Evolutionary conservation across 2,888 invertebrate genomes (phyloP), one percentile per base, ranked within the genome.

Genomic region (Oxyteleia sp.): DNA sequence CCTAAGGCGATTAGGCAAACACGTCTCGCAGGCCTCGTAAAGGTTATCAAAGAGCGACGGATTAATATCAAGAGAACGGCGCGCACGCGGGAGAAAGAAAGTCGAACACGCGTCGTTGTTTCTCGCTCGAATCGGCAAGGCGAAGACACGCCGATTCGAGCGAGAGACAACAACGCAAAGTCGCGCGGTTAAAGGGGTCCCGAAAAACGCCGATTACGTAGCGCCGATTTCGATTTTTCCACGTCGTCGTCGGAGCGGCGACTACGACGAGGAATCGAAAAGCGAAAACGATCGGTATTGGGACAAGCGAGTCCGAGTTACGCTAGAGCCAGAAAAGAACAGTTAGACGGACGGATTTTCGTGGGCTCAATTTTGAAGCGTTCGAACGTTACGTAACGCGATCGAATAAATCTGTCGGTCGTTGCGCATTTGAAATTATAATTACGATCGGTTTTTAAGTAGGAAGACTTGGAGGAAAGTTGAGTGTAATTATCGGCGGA

Each of bases 1-100:
- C 81, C 81, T 69, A 69, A 78, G 78, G 83, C 83, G 74, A 79
- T 83, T 69, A 79, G 74, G 72, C 72, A 72, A 84, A 84, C 84
- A 66, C 72, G 64, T 51, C 68, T 72, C 63, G 53, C 47, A 47
- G n/a, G 53, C 53, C 63, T 66, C 49, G 49, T 78, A 75, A 80
- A 80, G 83, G 83, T 84, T 80, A 80, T 29, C 51, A 64, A 59
- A 66, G 69, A 66, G 57, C 80, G 59, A 55, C 66, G 72, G 80
- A 72, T 72, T 71, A 72, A 79, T 71, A 71, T 71, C 64, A 59
- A 76, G 66, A 76, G 76, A 76, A 76, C 43, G 59, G 68, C 76
- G 35, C 26, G 66, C 43, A n/a, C 38, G 49, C 11, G 26, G 5
- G 26, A 51, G 26, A 51, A 51, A 51, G 51, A 51, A 51, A 49